Evolutionary conservation across 1,140 invertebrate species (phyloP), one percentile per base, ranked within the genome.

Genomic region (Neodiprion lecontei): DNA sequence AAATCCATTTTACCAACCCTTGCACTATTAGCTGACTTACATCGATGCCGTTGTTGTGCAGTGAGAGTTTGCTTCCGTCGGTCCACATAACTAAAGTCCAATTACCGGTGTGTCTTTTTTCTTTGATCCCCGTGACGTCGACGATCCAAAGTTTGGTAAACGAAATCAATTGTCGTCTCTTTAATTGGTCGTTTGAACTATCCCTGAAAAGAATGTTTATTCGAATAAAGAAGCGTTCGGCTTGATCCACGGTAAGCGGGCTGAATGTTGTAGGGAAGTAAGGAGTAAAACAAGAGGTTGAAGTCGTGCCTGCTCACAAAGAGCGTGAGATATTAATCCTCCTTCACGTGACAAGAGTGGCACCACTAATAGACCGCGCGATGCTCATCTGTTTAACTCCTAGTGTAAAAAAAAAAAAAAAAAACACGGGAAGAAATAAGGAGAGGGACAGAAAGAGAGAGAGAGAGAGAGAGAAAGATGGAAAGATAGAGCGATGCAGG

Each of bases 341-440:
- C 77, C 73, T 77, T 72, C 79, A 79, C 77, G 80, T 76, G 78
- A 78, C 77, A 77, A 78, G 77, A 76, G 76, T 82, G 83, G 80
- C 83, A 82, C 83, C 84, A 83, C 83, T 86, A 87, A 87, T 87
- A 87, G 83, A 86, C 83, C 81, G 79, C 82, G 81, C 84, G 83
- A 83, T 81, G 81, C 82, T 84, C 82, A 80, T 85, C 81, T 75
- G 79, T 83, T 85, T 76, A 77, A 79, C 76, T 80, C 72, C 70
- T 72, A 69, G 70, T 71, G 74, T 75, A 68, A 48, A 69, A 72
- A n/a, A 3, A 40, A 17, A n/a, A n/a, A 17, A 21, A 21, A 50
- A 69, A 40, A 76, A 67, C 47, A 69, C 71, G 10, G 2, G 48
- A 69, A 48, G 65, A 68, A 61, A 65, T 40, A 75, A 76, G 69